Conservation (phyloP, 2,888 invertebrate species). For the Ophonus ardosiacus region DNA sequence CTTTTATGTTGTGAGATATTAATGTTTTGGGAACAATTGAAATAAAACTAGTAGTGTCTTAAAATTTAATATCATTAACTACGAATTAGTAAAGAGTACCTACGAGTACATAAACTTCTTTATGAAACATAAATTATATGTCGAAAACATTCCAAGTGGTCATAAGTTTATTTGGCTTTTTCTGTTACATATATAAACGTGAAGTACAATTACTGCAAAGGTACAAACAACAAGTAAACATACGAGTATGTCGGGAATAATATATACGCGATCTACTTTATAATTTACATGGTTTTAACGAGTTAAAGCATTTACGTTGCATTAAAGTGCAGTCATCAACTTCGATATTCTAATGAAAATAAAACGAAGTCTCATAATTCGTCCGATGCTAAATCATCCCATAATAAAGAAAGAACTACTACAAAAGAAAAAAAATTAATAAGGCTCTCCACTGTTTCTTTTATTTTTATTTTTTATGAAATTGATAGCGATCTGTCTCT, state of each 20-base stretch:
- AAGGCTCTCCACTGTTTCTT: too few species aligned
- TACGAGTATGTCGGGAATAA: neutral
- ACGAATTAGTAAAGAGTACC: too few species aligned
- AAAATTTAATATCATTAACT: neutral
- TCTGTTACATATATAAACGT: neutral
- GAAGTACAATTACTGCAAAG: neutral
- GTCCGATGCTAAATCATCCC: too few species aligned
- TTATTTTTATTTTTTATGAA: too few species aligned
- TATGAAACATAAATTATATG: too few species aligned
- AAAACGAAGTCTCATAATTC: too few species aligned
- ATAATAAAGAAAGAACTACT: too few species aligned
- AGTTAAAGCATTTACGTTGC: constrained; percentile 4
- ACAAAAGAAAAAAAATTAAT: too few species aligned
- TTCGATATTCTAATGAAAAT: neutral
- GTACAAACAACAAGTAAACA: neutral
- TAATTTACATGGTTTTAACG: constrained; percentile 20
- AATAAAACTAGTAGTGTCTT: neutral
- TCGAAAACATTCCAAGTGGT: neutral
- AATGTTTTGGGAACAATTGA: neutral
- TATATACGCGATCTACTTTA: neutral
- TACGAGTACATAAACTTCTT: too few species aligned
- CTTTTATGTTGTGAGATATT: too few species aligned
- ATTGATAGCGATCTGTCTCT: too few species aligned
- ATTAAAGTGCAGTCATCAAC: neutral
- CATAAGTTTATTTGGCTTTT: neutral